These are phyloP conservation scores for Zapornia atra DNA, from an alignment of 2,113 vertebrate genomes.

Conservation along the genomic window DNA sequence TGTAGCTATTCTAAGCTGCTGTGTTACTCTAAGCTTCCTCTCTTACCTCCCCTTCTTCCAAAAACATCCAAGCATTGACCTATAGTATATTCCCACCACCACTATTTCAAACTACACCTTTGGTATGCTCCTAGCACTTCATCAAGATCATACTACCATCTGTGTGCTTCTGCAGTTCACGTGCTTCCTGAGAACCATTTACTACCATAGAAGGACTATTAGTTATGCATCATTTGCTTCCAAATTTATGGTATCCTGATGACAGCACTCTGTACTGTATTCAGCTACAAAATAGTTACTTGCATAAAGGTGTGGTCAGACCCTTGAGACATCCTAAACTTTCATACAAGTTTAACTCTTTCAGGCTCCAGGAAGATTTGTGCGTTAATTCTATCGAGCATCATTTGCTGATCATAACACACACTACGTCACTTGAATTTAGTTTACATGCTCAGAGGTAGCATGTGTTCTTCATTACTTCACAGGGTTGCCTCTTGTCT, in stretches of 20 bases:
- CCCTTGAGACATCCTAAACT: neutral
- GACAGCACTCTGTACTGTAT: neutral
- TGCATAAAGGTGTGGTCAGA: neutral
- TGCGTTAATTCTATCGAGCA: neutral
- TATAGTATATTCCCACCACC: neutral
- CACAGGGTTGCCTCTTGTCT: neutral
- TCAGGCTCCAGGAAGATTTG: neutral
- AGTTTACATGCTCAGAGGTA: neutral
- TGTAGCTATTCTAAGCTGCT: too few relatives aligned
- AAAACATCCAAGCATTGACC: neutral
- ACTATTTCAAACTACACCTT: neutral
- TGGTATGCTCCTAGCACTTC: neutral
- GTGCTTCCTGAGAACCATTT: neutral
- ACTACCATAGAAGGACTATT: neutral
- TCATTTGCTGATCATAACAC: neutral
- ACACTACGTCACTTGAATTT: neutral
- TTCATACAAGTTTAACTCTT: neutral
- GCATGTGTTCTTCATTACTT: neutral
- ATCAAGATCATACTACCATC: neutral
- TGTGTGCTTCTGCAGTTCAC: neutral
- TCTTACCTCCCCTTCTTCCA: neutral
- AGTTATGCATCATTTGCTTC: neutral
- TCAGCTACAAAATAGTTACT: neutral
- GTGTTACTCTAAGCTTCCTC: neutral
- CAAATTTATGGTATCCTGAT: neutral